phyloP scores from a whole-genome alignment of 2,888 invertebrate species.

The Chaitophorus viminalis region DNA sequence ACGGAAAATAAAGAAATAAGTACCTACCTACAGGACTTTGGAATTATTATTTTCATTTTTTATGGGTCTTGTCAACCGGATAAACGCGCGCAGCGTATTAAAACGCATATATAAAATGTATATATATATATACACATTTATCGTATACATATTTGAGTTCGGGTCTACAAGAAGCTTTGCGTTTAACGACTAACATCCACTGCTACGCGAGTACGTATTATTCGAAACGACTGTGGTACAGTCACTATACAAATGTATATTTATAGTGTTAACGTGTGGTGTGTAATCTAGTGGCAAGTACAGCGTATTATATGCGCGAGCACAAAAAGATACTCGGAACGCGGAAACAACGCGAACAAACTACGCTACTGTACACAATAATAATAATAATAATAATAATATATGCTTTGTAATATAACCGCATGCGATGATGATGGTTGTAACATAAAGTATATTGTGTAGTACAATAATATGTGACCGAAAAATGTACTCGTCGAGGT shows the following conservation, averaged over 20 bases:
- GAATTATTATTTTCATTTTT: background rate
- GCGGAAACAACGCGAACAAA: constrained; percentile 17
- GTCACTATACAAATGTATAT: too few species aligned
- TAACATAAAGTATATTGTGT: background rate
- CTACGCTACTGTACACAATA: background rate
- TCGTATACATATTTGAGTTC: background rate
- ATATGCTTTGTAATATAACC: background rate
- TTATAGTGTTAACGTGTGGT: too few species aligned
- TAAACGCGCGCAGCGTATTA: constrained; percentile 2
- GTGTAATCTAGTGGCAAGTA: too few species aligned
- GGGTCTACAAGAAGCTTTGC: constrained; percentile 16
- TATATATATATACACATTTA: too few species aligned
- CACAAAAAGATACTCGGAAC: constrained; percentile 18
- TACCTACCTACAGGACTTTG: background rate
- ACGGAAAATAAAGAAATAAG: background rate
- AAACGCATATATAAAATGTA: background rate
- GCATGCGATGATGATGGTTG: background rate
- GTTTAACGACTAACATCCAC: constrained; percentile 28
- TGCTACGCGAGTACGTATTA: too few species aligned
- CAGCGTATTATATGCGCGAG: too few species aligned
- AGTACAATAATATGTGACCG: background rate
- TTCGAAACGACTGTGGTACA: too few species aligned
- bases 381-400: too few species aligned
- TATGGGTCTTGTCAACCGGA: constrained; percentile 17
- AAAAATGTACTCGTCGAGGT: constrained; percentile 9